These are phyloP conservation scores for Atta cephalotes DNA, from an alignment of 1,140 invertebrate species.

Conservation along the genomic window DNA sequence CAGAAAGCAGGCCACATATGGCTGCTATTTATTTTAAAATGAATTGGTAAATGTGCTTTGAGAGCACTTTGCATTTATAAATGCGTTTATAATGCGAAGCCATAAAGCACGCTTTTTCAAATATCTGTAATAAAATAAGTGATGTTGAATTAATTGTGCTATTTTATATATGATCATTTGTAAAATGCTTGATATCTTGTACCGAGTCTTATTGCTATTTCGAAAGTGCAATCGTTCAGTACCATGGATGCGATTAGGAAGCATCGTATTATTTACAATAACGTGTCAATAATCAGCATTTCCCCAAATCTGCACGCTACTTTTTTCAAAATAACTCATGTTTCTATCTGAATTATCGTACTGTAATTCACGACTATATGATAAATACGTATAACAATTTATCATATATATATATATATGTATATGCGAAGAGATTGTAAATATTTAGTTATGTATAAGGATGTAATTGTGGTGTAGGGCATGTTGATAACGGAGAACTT, in stretches of 20 bases:
- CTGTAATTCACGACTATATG: slow-evolving; percentile 49
- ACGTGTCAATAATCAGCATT: slow-evolving; percentile 28
- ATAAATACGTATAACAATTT: slow-evolving; percentile 52
- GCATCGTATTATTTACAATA: slow-evolving; percentile 64
- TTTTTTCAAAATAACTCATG: slow-evolving; percentile 37
- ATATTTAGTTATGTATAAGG: slow-evolving; percentile 80
- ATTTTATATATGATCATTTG: neutral
- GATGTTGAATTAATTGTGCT: slow-evolving; percentile 67
- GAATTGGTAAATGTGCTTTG: slow-evolving; percentile 36
- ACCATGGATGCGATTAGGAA: slow-evolving; percentile 33
- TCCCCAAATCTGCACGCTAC: neutral
- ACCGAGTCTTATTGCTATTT: slow-evolving; percentile 62
- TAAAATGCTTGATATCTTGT: slow-evolving; percentile 65
- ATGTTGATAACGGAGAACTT: slow-evolving; percentile 79
- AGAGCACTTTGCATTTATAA: slow-evolving; percentile 9
- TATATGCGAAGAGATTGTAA: slow-evolving; percentile 5
- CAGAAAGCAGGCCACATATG: slow-evolving; percentile 64
- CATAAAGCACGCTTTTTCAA: slow-evolving; percentile 59
- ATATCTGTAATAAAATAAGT: slow-evolving; percentile 66
- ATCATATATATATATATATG: neutral
- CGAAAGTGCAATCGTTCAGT: slow-evolving; percentile 30
- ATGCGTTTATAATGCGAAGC: neutral
- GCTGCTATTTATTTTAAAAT: slow-evolving; percentile 55
- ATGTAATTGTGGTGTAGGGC: slow-evolving; percentile 77
- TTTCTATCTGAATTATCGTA: slow-evolving; percentile 38